Evolutionary conservation across 2,888 invertebrate species (phyloP), one percentile per base, ranked within the genome.

Genomic region (Scelioninae gen. 2): DNA sequence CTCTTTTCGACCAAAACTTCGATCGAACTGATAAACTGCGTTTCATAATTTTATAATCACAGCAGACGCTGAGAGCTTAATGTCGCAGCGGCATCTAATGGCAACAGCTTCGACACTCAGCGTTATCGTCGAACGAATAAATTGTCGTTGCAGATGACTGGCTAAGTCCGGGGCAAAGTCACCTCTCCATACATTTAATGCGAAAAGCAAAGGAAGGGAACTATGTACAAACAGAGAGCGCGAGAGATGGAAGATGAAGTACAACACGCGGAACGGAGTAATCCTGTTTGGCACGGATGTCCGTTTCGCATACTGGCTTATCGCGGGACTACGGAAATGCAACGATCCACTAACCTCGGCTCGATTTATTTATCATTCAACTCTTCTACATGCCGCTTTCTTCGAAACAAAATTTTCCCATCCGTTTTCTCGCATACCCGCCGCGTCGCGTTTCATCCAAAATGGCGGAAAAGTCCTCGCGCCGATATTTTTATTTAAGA

Each of bases 201-300:
- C 25, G 18, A n/a, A 50, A 43, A 58, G 52, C 25, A 33, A 35
- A 39, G 46, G 31, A 13, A 37, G 9, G 45, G 33, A 18, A 13
- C n/a, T 18, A 31, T 31, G 9, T 9, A 9, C 9, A 11, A 25
- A 18, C 7, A 35, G 37, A 37, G 11, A 25, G 16, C 35, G 35
- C 31, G 2, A n/a, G 53, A 50, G 46, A 28, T 22, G 31, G 39
- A 43, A 50, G 48, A 58, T 50, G 50, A 64, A 64, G 48, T 41
- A 60, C 50, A 55, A 57, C n/a, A n/a, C 53, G 43, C 16, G 64
- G 60, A 63, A 64, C 46, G 46, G 58, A 64, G 48, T 60, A 73
- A 73, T 73, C 64, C 69, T 53, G 68, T 68, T 73, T 68, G 58
- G 68, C 58, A 53, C 63, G 68, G 68, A 68, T 58, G 63, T 73